Conservation (phyloP, 2,113 vertebrate species). For the Bufo bufo region DNA sequence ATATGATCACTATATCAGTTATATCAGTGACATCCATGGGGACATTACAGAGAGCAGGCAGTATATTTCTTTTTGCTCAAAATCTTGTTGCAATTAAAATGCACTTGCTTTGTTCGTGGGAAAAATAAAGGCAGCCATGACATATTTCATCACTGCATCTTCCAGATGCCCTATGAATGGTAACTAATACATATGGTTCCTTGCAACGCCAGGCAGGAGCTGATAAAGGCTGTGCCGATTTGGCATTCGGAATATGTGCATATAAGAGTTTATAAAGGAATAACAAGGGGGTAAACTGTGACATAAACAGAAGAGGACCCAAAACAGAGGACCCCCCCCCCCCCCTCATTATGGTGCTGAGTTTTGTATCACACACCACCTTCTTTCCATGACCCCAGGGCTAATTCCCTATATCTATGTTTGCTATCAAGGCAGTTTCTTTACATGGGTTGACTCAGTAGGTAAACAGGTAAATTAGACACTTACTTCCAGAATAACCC, state of each 20-base stretch:
- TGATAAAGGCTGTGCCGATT: neutral
- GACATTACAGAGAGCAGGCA: neutral
- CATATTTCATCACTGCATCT: neutral
- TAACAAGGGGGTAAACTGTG: no score
- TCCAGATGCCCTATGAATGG: neutral
- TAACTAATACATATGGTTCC: neutral
- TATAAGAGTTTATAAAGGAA: no score
- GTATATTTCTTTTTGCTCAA: neutral
- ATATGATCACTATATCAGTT: neutral
- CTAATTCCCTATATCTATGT: neutral
- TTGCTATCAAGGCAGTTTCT: no score
- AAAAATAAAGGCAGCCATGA: neutral
- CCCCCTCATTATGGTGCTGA: no score
- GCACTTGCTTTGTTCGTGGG: neutral
- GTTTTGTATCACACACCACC: neutral
- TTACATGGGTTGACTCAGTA: neutral
- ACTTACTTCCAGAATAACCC: neutral
- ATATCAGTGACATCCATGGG: neutral
- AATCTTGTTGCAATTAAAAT: constrained; percentile 5
- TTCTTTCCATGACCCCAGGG: neutral
- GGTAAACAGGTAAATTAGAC: neutral
- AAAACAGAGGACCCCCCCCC: no score
- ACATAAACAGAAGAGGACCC: no score
- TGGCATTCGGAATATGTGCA: neutral
- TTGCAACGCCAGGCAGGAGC: neutral